Evolutionary conservation across 2,888 invertebrate genomes (phyloP).

Genomic region (Sarcophaga rosellei): DNA sequence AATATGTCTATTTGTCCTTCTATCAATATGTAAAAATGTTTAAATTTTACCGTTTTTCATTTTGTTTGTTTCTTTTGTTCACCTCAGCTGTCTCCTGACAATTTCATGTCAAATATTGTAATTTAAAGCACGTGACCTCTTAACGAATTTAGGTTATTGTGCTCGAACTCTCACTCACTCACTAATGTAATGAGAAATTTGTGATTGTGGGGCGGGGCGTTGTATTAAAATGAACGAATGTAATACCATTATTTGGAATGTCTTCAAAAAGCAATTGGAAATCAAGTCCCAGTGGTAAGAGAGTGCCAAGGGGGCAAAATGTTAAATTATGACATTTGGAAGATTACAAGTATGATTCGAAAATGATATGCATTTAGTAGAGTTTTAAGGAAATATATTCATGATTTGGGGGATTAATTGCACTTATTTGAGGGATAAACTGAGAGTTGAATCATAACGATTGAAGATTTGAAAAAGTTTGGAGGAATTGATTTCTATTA

Average conservation of each 20-base stretch:
- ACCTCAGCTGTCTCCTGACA: slow-evolving; percentile 62
- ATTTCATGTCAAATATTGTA: slow-evolving; percentile 66
- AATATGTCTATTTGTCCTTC: neutral
- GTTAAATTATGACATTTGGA: no score
- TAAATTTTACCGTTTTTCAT: neutral
- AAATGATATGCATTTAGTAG: no score
- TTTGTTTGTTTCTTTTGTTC: slow-evolving; percentile 25
- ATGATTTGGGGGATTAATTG: no score
- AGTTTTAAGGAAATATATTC: no score
- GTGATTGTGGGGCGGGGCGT: slow-evolving; percentile 55
- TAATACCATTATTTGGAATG: slow-evolving; percentile 8
- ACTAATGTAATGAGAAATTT: neutral
- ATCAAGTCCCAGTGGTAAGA: neutral
- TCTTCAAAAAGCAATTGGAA: slow-evolving; percentile 33
- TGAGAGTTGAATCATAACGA: no score
- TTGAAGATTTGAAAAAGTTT: no score
- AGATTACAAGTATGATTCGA: no score
- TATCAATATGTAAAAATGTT: slow-evolving; percentile 1
- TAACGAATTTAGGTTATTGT: slow-evolving; percentile 58
- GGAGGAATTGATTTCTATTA: no score
- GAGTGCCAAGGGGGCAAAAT: neutral
- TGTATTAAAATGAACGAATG: slow-evolving; percentile 14
- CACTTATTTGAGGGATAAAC: no score
- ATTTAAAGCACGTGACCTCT: slow-evolving; percentile 67
- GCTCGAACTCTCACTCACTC: neutral